These are phyloP conservation scores for Mastacembelus armatus DNA, from an alignment of 2,797 vertebrate genomes.

Conservation along the genomic window DNA sequence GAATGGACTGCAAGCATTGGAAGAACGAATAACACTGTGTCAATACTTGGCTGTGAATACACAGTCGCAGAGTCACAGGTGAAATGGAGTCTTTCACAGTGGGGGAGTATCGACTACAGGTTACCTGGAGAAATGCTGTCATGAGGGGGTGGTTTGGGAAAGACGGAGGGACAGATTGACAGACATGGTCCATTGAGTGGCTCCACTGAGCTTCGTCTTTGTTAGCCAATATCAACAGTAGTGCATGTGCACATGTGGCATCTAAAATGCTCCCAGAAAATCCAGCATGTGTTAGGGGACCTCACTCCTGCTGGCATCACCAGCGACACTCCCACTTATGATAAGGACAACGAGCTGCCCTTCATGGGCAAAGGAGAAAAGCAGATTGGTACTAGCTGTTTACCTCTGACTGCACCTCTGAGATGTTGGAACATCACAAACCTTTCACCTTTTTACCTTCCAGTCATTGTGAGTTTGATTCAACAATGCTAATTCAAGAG, in stretches of 20 bases:
- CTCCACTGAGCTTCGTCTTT: conserved; percentile 24
- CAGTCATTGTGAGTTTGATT: conserved; percentile 1
- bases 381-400: conserved; percentile 12
- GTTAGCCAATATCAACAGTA: conserved; percentile 26
- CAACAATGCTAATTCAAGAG: conserved; percentile 32
- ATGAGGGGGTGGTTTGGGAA: conserved; percentile 22
- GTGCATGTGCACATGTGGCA: conserved; percentile 7
- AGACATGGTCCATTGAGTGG: conserved; percentile 19
- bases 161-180: conserved; percentile 23
- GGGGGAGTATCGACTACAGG: conserved; percentile 40
- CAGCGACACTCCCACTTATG: conserved; percentile 1
- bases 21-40: conserved; percentile 57
- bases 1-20: conserved; percentile 22
- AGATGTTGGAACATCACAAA: conserved; percentile 1
- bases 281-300: background rate
- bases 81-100: conserved; percentile 48
- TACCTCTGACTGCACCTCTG: conserved; percentile 16
- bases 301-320: conserved; percentile 17
- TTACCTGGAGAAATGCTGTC: conserved; percentile 37
- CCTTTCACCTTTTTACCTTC: conserved; percentile 22
- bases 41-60: conserved; percentile 40
- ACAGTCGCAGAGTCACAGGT: conserved; percentile 43
- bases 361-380: conserved; percentile 9
- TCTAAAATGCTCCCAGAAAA: conserved; percentile 5
- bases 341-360: conserved; percentile 14